A percentile compares a stretch with the other conserved stretches of the same genome.
Conservation (phyloP, 2,888 invertebrate genomes). For the Acanthococcus lagerstroemiae region DNA sequence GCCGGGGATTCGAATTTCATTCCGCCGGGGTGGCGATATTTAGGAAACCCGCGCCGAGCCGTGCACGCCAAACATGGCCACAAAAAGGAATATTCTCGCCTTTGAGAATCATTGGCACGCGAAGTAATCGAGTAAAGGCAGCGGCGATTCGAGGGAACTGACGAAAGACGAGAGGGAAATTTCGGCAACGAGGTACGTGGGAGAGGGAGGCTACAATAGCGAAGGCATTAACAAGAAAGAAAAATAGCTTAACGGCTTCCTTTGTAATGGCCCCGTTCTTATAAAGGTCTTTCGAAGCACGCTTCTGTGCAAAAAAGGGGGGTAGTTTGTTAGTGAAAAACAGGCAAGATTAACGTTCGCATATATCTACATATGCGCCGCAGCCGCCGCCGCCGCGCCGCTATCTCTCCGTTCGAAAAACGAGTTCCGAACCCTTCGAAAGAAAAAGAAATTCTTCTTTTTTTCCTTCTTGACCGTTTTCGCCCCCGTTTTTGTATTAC, state of each 20-base stretch:
- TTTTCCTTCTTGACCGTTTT: slow-evolving; percentile 16
- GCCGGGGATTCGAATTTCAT: no score
- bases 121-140: background rate
- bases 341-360: slow-evolving; percentile 25
- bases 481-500: slow-evolving; percentile 8
- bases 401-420: slow-evolving; percentile 3
- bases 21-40: no score
- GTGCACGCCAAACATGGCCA: no score
- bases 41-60: no score
- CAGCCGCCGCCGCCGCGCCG: background rate
- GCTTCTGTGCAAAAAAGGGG: background rate
- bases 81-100: no score
- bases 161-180: background rate
- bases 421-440: slow-evolving; percentile 8
- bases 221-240: slow-evolving; percentile 30
- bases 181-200: background rate
- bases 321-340: slow-evolving; percentile 26
- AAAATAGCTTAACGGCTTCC: slow-evolving; percentile 30
- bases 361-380: background rate
- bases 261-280: slow-evolving; percentile 25
- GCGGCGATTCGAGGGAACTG: background rate
- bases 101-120: background rate
- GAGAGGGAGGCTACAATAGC: background rate
- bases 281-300: slow-evolving; percentile 8
- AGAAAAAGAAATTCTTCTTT: slow-evolving; percentile 25